Conservation (phyloP, 2,888 invertebrate species). For the Drosophila koepferae region DNA sequence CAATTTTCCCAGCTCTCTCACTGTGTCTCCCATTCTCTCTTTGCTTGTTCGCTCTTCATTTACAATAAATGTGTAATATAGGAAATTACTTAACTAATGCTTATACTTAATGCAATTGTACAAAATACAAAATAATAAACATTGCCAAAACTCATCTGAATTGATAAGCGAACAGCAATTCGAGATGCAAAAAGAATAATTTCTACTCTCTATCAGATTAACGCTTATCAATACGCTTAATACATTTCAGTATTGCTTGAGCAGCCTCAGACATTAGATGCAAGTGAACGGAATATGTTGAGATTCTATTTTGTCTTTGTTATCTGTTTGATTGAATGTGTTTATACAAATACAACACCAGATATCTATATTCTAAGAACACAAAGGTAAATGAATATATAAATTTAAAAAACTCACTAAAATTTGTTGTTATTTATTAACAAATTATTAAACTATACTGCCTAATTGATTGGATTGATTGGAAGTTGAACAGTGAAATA, state of each 20-base stretch:
- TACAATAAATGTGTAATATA: neutral
- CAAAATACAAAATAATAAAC: neutral
- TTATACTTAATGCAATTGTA: neutral
- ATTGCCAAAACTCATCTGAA: neutral
- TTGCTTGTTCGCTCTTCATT: neutral
- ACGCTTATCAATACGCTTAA: slow-evolving; percentile 26
- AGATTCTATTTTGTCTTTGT: slow-evolving; percentile 1
- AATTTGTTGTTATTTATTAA: no score
- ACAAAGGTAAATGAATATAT: slow-evolving; percentile 40
- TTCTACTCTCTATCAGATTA: slow-evolving; percentile 3
- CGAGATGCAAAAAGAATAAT: neutral
- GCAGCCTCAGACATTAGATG: slow-evolving; percentile 20
- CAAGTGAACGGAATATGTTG: slow-evolving; percentile 35
- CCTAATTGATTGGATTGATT: no score
- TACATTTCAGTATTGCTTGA: slow-evolving; percentile 30
- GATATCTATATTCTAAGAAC: slow-evolving; percentile 54
- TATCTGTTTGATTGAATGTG: slow-evolving; percentile 16
- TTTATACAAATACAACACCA: slow-evolving; percentile 18
- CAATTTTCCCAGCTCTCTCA: slow-evolving; percentile 17
- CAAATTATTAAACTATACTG: no score
- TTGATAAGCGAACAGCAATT: slow-evolving; percentile 16
- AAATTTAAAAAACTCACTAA: neutral
- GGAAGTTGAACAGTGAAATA: no score
- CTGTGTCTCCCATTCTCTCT: neutral
- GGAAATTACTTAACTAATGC: no score